These are phyloP conservation scores for Solenodon paradoxus DNA, from an alignment of 2,113 vertebrate species.

Conservation along the genomic window DNA sequence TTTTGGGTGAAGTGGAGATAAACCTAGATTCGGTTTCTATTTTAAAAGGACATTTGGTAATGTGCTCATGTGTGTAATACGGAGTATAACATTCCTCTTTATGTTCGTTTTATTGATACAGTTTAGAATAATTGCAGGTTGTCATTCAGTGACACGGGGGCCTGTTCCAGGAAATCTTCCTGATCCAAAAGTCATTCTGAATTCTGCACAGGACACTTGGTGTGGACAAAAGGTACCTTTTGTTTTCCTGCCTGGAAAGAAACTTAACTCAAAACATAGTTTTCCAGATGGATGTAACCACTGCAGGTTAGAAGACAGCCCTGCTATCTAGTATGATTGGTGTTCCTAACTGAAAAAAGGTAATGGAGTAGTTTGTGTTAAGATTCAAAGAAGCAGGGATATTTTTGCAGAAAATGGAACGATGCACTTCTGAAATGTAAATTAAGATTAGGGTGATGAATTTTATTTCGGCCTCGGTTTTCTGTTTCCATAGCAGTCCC, in stretches of 20 bases:
- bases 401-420: conserved; percentile 27
- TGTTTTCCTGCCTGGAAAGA: conserved; percentile 72
- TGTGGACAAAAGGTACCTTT: conserved; percentile 71
- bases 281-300: not conserved
- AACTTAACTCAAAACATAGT: not conserved
- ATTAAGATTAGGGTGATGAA: conserved; percentile 52
- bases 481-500: conserved; percentile 66
- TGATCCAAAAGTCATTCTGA: conserved; percentile 68
- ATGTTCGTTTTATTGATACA: conserved; percentile 65
- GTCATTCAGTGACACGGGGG: conserved; percentile 70
- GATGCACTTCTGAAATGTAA: conserved; percentile 53
- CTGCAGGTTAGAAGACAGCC: not conserved
- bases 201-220: conserved; percentile 68
- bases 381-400: conserved; percentile 5
- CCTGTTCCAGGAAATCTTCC: conserved; percentile 67
- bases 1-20: not conserved
- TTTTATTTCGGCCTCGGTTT: conserved; percentile 67
- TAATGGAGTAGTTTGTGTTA: conserved; percentile 18
- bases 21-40: not conserved
- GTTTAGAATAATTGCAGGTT: conserved; percentile 74
- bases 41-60: not conserved
- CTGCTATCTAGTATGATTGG: not conserved
- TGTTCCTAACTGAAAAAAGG: not conserved
- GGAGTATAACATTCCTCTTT: conserved; percentile 58
- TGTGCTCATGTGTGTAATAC: not conserved